These are phyloP conservation scores for Frankliniella intonsa DNA, from an alignment of 2,888 invertebrate genomes.

Conservation along the genomic window DNA sequence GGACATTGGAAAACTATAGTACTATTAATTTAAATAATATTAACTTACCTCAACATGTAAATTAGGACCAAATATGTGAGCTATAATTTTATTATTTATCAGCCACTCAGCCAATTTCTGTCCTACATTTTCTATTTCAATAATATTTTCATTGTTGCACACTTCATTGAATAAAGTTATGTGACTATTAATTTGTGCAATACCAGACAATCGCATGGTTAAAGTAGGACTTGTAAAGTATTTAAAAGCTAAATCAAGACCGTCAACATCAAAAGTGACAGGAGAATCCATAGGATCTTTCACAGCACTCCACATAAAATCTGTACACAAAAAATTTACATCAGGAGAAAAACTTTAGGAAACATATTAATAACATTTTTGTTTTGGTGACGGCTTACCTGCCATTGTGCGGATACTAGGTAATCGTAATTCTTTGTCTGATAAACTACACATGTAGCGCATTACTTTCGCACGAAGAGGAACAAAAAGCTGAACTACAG, in stretches of 20 bases:
- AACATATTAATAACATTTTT: conserved; percentile 6
- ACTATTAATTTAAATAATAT: neutral
- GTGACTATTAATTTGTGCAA: conserved; percentile 91
- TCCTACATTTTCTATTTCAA: conserved; percentile 79
- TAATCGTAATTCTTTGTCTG: conserved; percentile 84
- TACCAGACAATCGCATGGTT: conserved; percentile 88
- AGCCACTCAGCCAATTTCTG: conserved; percentile 85
- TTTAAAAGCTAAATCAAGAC: conserved; percentile 88
- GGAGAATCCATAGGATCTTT: conserved; percentile 87
- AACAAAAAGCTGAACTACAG: conserved; percentile 81
- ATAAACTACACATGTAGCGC: conserved; percentile 88
- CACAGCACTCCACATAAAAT: conserved; percentile 93
- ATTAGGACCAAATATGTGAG: conserved; percentile 95
- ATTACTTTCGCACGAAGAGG: conserved; percentile 81
- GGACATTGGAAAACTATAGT: neutral
- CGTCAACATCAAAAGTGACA: conserved; percentile 82
- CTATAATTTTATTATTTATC: conserved; percentile 81
- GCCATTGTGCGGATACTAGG: conserved; percentile 90
- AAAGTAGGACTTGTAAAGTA: conserved; percentile 92
- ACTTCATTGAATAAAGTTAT: conserved; percentile 88
- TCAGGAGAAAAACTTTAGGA: conserved; percentile 27
- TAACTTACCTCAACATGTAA: conserved; percentile 79
- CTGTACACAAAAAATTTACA: conserved; percentile 46
- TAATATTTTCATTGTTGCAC: conserved; percentile 79
- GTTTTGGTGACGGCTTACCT: conserved; percentile 50